Conservation (phyloP, 2,888 invertebrate species). For the Thereva unica region DNA sequence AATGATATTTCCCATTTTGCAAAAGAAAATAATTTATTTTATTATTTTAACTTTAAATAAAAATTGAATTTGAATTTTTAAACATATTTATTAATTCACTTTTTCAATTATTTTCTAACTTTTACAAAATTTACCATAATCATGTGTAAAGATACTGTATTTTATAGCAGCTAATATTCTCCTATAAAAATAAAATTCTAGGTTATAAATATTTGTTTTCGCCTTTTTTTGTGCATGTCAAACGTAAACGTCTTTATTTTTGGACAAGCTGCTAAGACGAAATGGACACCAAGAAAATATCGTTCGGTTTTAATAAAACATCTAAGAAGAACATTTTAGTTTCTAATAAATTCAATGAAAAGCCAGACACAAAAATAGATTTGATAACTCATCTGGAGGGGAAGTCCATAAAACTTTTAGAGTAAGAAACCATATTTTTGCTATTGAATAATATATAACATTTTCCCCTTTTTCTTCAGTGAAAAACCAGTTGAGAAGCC, state of each 20-base stretch:
- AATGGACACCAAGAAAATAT: constrained; percentile 68
- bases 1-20: no score
- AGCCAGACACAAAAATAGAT: constrained; percentile 64
- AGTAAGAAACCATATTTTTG: constrained; percentile 61
- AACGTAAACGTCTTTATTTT: constrained; percentile 8
- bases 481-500: constrained; percentile 57
- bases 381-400: constrained; percentile 78
- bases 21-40: no score
- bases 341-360: constrained; percentile 46
- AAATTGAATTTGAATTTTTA: no score
- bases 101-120: no score
- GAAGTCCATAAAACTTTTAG: constrained; percentile 74
- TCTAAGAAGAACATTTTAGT: constrained; percentile 61
- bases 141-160: no score
- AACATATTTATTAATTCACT: no score
- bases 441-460: constrained; percentile 16
- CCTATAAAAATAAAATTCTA: no score
- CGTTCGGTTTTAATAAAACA: constrained; percentile 78
- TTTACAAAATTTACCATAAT: no score
- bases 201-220: no score
- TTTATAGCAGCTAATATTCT: no score
- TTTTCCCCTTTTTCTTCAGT: constrained; percentile 56
- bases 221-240: neutral
- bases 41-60: no score
- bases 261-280: neutral